Base-by-base conservation (phyloP, 2,888 invertebrate genomes). In the Drosophila parthenogenetica region DNA sequence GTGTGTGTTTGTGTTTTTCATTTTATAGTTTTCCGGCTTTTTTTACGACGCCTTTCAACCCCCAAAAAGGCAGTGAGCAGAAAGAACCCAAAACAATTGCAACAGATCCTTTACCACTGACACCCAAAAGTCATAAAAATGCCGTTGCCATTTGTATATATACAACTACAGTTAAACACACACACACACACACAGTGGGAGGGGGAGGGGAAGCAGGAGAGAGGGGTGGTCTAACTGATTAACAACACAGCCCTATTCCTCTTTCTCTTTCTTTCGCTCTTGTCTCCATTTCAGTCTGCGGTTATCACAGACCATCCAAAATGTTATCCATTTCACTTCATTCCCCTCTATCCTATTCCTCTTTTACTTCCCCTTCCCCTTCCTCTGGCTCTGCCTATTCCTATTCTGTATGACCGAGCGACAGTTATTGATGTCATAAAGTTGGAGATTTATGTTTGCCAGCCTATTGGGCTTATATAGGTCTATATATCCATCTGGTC, bases 361-460 rank as follows among this genome's bases (percentile, higher is more conserved):
- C 22, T 22, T 1, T 5, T 5, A 2, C 22, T 22, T 0, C 5
- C 22, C 0, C 22, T 22, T 22, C 5, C 22, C 22, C 22, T 22
- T 0, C 5, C 5, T 5, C 22, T 22, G 0, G 5, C 22, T 5
- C 22, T 25, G 5, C 2, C 29, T 8, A 35, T 35, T 35, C 13
- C 35, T 35, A 13, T 35, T 35, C 11, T 35, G 13, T 51, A 50
- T 68, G 72, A 51, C 48, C 66, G 70, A 69, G 77, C 89, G 85
- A 86, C 85, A 86, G 85, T 86, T 86, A 86, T 86, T 86, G 85
- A 85, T 86, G 85, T 89, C 89, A 86, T 86, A 86, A 86, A 86
- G 83, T 89, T 87, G 83, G 65, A 89, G 86, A 86, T 86, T 86
- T 86, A 86, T 89, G 85, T 57, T 66, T 50, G 62, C 64, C 73